Percentiles rank a stretch among this genome's conserved stretches.
These are phyloP conservation scores for Lordiphosa collinella DNA, from an alignment of 1,140 invertebrate species.

Conservation along the genomic window DNA sequence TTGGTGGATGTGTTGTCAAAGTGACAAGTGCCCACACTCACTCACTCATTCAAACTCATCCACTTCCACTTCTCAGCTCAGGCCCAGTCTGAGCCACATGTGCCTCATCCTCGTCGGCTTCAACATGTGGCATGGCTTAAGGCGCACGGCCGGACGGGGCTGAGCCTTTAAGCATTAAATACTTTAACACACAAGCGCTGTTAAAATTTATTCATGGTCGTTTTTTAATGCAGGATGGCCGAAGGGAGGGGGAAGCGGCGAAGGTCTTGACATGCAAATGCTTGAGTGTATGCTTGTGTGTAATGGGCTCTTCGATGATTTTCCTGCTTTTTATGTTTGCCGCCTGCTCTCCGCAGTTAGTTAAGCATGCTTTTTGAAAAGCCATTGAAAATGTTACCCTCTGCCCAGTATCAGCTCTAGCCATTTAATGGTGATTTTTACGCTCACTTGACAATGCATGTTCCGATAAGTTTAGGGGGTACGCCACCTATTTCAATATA, in stretches of 20 bases:
- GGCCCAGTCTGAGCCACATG: constrained; percentile 32
- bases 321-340: constrained; percentile 5
- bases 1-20: constrained; percentile 46
- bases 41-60: constrained; percentile 24
- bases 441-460: constrained; percentile 50
- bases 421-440: constrained; percentile 63
- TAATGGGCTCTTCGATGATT: constrained; percentile 35
- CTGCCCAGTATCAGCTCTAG: not conserved
- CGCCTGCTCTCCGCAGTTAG: constrained; percentile 36
- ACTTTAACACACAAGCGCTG: constrained; percentile 75
- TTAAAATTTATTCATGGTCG: constrained; percentile 75
- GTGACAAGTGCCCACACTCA: constrained; percentile 43
- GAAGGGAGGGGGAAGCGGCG: constrained; percentile 7
- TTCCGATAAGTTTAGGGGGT: not conserved
- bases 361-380: constrained; percentile 74
- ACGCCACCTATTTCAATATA: no score
- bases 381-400: constrained; percentile 70
- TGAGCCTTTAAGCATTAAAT: constrained; percentile 76
- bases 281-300: constrained; percentile 40
- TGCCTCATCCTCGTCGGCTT: constrained; percentile 29
- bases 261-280: constrained; percentile 73
- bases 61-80: constrained; percentile 23
- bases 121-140: constrained; percentile 71
- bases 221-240: constrained; percentile 60
- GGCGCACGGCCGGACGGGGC: constrained; percentile 60